Percentiles rank a stretch among this genome's conserved stretches.
phyloP scores from a whole-genome alignment of 2,888 invertebrate genomes.

The Pyrocoelia pectoralis region DNA sequence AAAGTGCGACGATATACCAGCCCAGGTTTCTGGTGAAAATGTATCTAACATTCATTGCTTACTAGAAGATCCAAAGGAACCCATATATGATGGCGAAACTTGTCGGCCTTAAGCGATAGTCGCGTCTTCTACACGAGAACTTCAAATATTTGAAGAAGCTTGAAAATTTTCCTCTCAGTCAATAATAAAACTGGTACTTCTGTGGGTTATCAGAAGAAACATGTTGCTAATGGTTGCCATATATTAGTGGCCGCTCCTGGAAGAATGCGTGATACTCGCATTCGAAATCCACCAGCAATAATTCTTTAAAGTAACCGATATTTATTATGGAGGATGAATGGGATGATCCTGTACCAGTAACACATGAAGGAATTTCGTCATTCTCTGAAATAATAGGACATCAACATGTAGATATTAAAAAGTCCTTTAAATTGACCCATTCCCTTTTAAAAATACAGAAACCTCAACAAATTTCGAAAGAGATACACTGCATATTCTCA shows the following conservation, averaged over 20 bases:
- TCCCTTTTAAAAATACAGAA: no score
- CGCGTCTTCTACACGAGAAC: conserved; percentile 90
- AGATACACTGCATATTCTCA: no score
- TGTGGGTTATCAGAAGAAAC: conserved; percentile 71
- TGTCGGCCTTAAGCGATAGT: conserved; percentile 85
- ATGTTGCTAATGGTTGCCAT: conserved; percentile 69
- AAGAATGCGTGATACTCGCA: conserved; percentile 71
- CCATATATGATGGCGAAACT: conserved; percentile 61
- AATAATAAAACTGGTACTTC: conserved; percentile 81
- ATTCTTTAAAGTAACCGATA: no score
- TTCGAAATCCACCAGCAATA: no score
- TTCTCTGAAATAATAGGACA: no score
- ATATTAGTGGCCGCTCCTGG: conserved; percentile 80
- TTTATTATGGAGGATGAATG: no score
- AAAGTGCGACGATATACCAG: conserved; percentile 87
- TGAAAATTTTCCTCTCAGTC: conserved; percentile 82
- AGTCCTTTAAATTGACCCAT: no score
- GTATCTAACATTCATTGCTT: conserved; percentile 73
- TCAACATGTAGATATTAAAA: no score
- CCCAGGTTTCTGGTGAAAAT: conserved; percentile 76
- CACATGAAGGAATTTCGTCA: no score
- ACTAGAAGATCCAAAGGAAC: conserved; percentile 65
- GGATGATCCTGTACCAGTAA: no score
- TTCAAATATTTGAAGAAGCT: conserved; percentile 90
- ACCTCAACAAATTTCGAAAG: no score